Evolutionary conservation across 2,888 invertebrate genomes (phyloP), one percentile per base, ranked within the genome.

Genomic region (Aspidiotus destructor): DNA sequence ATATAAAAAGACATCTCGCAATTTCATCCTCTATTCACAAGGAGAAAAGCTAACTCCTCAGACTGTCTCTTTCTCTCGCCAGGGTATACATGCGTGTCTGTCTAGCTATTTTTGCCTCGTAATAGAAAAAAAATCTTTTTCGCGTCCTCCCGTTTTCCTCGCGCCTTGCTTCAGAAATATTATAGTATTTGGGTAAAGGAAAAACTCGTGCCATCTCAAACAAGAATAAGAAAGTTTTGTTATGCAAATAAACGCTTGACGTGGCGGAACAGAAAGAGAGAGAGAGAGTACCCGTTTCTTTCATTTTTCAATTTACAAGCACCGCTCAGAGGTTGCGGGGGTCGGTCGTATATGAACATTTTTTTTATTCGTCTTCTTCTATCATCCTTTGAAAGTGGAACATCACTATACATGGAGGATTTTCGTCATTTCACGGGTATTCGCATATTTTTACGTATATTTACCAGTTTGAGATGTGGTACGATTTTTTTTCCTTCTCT

Each of bases 201-300:
- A 58, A 58, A 65, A 44, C 58, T 41, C 58, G 44, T 48, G 48
- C 48, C n/a, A 6, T 11, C 10, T 44, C 11, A 28, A 28, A 65
- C 54, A 58, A 65, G 44, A 17, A 41, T 11, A 64, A 55, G 64
- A 65, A 58, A 55, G 65, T 65, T 58, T 65, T 65, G 65, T 65
- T 65, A 65, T 65, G 65, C 65, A 65, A 65, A 65, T 65, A 65
- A 65, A 65, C 55, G 65, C 65, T 65, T 65, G 65, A 58, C 65
- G 65, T 58, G 58, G 65, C 58, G 65, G 65, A 65, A 65, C 58
- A 48, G 65, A 57, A 48, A 28, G 28, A 28, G 28, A 28, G 28
- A 28, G 28, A 28, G 28, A 28, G 28, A 28, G 28, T 28, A 28
- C 58, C 41, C 57, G 57, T 65, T 65, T 65, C 65, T 57, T 65